These are phyloP conservation scores for Phaedon cochleariae DNA, from an alignment of 2,888 invertebrate genomes.

Conservation along the genomic window DNA sequence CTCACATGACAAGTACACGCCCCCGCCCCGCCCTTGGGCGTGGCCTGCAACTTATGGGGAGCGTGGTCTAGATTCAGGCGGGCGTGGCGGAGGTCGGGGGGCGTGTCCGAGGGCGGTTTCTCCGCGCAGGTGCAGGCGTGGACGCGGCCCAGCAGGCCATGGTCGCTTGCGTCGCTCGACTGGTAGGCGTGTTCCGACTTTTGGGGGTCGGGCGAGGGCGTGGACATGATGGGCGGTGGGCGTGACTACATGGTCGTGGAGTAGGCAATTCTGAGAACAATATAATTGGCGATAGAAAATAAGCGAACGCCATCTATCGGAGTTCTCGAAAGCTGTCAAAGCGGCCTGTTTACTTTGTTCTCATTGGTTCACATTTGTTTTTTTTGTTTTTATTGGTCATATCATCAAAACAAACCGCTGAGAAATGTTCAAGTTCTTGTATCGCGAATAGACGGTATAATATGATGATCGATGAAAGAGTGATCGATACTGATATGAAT, in stretches of 20 bases:
- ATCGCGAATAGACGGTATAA: too few relatives aligned
- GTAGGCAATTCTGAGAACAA: slow-evolving; percentile 3
- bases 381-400: too few relatives aligned
- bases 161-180: slow-evolving; percentile 58
- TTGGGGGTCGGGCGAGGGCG: slow-evolving; percentile 57
- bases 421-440: too few relatives aligned
- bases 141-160: slow-evolving; percentile 47
- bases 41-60: slow-evolving; percentile 42
- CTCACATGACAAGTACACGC: slow-evolving; percentile 59
- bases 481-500: too few relatives aligned
- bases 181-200: slow-evolving; percentile 58
- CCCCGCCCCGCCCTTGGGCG: slow-evolving; percentile 39
- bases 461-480: too few relatives aligned
- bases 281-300: too few relatives aligned
- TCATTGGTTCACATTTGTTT: too few relatives aligned
- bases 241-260: slow-evolving; percentile 1
- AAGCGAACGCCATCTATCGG: too few relatives aligned
- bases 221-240: slow-evolving; percentile 43
- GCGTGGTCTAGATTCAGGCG: slow-evolving; percentile 50
- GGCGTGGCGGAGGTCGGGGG: slow-evolving; percentile 49
- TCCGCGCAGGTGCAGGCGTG: slow-evolving; percentile 36
- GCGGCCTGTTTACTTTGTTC: too few relatives aligned
- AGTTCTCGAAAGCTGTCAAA: too few relatives aligned
- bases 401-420: too few relatives aligned
- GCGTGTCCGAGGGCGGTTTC: slow-evolving; percentile 41